Evolutionary conservation across 2,113 vertebrate genomes (phyloP), one percentile per base, ranked within the genome.

Genomic region (Hydrochoerus hydrochaeris): DNA sequence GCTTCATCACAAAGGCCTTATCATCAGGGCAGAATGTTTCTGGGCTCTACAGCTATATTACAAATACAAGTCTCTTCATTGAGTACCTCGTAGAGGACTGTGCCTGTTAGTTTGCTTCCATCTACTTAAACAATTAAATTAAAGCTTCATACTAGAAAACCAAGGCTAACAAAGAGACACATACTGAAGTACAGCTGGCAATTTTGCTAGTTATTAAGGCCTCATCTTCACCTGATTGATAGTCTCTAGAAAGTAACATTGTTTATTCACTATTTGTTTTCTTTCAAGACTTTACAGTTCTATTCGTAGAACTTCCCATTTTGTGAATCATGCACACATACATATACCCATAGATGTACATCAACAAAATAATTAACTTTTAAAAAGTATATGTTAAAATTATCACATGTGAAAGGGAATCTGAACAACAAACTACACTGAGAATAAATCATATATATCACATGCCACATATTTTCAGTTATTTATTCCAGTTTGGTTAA

Each of bases 81-180:
- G 98, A 98, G 60, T 86, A 81, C 93, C 91, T 93, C 83, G 44
- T 69, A 71, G 83, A 94, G 95, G 96, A 96, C 78, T 95, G 93
- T 93, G 91, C 77, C 89, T 98, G 94, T 95, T 96, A 90, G 87
- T 98, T 98, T 97, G 94, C 71, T 95, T 98, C 95, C 84, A 88
- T 98, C 96, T 97, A 98, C 93, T 98, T 97, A 98, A 93, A 96
- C 97, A 97, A 98, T 98, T 98, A 98, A 97, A 95, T 49, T 98
- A 95, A 97, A 98, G 88, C 5, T 84, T 92, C 85, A 69, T n/a
- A 35, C n/a, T 88, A 67, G 88, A 97, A 95, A 84, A 35, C 90
- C 49, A 94, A 90, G 26, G 82, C 95, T 98, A 98, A 98, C 97
- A 97, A 98, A 98, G 87, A 97, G 81, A 86, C 85, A 11, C 2